phyloP scores from a whole-genome alignment of 2,797 vertebrate genomes.

The Phoebastria nigripes region DNA sequence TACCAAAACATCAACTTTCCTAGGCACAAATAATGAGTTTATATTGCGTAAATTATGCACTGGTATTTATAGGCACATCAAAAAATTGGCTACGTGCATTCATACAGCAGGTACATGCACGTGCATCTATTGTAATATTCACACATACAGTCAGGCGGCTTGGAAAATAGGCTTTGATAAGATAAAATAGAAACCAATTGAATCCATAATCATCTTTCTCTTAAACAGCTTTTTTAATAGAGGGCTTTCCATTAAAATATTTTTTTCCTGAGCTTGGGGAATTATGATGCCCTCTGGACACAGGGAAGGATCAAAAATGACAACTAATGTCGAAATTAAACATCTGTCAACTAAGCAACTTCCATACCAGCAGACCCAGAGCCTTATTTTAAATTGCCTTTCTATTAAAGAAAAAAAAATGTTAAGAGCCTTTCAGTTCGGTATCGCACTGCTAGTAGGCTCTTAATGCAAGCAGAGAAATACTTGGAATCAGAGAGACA shows the following conservation, averaged over 20 bases:
- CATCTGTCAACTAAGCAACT: constrained; percentile 67
- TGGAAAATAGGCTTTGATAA: background rate
- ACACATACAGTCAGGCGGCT: background rate
- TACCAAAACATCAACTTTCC: background rate
- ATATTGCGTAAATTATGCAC: background rate
- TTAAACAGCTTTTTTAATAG: constrained; percentile 30
- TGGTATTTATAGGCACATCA: background rate
- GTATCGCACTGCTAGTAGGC: background rate
- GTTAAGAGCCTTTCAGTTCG: background rate
- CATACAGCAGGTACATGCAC: background rate
- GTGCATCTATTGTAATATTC: background rate
- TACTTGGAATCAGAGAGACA: background rate
- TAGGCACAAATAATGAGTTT: background rate
- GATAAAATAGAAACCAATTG: background rate
- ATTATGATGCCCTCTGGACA: constrained; percentile 44
- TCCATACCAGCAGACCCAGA: constrained; percentile 33
- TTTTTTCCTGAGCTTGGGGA: constrained; percentile 23
- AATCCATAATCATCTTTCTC: background rate
- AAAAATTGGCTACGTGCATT: background rate
- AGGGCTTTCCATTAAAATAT: background rate
- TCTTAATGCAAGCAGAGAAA: background rate
- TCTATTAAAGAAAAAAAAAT: background rate
- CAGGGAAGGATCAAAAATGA: constrained; percentile 36
- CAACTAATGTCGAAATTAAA: constrained; percentile 50
- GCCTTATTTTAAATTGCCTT: background rate